These are phyloP conservation scores for Lepus townsendii DNA, from an alignment of 2,797 vertebrate species.

Conservation along the genomic window DNA sequence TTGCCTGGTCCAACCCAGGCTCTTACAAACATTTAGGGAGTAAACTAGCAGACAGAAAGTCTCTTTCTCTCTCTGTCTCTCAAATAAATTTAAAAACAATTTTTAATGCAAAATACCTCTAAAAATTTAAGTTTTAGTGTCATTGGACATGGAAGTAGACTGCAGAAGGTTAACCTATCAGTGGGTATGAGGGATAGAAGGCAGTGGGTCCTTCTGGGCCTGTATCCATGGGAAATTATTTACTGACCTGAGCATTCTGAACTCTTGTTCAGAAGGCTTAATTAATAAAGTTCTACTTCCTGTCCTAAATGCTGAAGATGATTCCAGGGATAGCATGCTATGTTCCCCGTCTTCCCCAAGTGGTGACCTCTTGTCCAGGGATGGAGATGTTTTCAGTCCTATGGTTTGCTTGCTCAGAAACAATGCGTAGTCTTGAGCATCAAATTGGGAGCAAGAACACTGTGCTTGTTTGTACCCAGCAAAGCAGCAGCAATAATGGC, in stretches of 20 bases:
- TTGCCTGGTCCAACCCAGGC: too few relatives aligned
- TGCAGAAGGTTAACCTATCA: not conserved
- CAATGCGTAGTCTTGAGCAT: not conserved
- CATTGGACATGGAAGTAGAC: not conserved
- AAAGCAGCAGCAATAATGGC: not conserved
- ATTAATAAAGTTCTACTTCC: conserved; percentile 35
- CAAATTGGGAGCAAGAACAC: not conserved
- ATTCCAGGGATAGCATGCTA: not conserved
- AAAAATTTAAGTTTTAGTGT: not conserved
- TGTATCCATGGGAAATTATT: not conserved
- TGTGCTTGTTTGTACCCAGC: not conserved
- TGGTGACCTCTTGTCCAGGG: not conserved
- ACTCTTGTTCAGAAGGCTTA: not conserved
- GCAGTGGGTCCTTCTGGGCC: not conserved
- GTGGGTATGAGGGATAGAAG: not conserved
- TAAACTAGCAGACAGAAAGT: too few relatives aligned
- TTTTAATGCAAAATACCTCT: too few relatives aligned
- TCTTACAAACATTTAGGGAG: too few relatives aligned
- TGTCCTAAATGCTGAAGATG: conserved; percentile 8
- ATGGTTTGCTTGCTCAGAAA: not conserved
- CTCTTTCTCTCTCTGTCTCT: too few relatives aligned
- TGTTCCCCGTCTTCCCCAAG: not conserved
- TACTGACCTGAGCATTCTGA: not conserved
- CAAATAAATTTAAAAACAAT: too few relatives aligned
- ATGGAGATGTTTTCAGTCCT: not conserved